Evolutionary conservation across 2,113 vertebrate genomes (phyloP), one percentile per base, ranked within the genome.

Genomic region (Psammodynastes pulverulentus): DNA sequence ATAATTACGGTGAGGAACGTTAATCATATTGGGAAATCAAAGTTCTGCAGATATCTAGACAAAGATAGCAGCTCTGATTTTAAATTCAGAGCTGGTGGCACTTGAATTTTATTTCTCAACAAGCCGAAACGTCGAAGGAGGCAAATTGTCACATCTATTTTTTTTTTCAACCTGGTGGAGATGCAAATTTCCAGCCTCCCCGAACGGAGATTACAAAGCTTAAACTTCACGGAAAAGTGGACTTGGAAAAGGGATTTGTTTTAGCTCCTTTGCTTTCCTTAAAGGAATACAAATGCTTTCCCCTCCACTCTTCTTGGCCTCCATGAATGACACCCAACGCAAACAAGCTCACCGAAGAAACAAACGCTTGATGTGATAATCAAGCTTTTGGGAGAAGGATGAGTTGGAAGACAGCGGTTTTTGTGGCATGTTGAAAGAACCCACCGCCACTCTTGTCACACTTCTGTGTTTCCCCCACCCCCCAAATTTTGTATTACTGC

Each of bases 311-410:
- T 94, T 93, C 88, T 89, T 93, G 88, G 94, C 95, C 92, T 94
- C 92, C 94, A 56, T 87, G 94, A 8, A n/a, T n/a, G n/a, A n/a
- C 43, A 93, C 90, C 91, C 95, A 52, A 52, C 86, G n/a, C 94
- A 97, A 86, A 94, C 90, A 93, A 95, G 94, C 52, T 90, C 86
- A 54, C 93, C 95, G 94, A 96, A 93, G 94, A 94, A 95, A 94
- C 90, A 95, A 96, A 94, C 89, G 88, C 67, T 96, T 94, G 89
- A 90, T 94, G 91, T 72, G 86, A 86, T 94, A 95, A 95, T 92
- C 92, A 95, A 96, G 96, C 95, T 93, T 58, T 23, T 92, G 39
- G 0, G 46, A 93, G 90, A 94, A 94, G 84, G 51, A 95, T 84
- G 88, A 5, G 88, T 92, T 90, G 90, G 91, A 95, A 91, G 46